phyloP scores from a whole-genome alignment of 2,888 invertebrate genomes.

The Hymenopus coronatus region DNA sequence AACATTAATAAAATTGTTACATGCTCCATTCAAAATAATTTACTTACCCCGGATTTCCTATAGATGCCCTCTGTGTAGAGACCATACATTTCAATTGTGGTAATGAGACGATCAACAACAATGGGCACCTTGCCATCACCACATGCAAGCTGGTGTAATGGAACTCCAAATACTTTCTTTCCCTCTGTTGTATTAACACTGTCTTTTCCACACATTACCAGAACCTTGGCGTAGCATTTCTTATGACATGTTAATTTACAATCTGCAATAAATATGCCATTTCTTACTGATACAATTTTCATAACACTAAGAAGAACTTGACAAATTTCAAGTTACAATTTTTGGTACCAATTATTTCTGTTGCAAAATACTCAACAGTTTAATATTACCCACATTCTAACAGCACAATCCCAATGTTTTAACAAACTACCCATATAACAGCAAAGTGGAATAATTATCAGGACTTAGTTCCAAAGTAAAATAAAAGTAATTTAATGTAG shows the following conservation, averaged over 20 bases:
- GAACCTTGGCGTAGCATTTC: constrained; percentile 82
- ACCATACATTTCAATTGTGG: constrained; percentile 87
- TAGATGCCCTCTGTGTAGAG: constrained; percentile 92
- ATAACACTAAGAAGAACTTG: too few species aligned
- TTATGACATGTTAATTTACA: constrained; percentile 94
- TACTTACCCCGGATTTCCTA: constrained; percentile 82
- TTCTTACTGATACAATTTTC: background rate
- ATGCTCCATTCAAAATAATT: too few species aligned
- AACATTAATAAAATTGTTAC: background rate
- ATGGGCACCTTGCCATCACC: constrained; percentile 79
- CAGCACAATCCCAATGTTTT: too few species aligned
- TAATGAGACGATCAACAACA: constrained; percentile 84
- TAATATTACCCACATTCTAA: too few species aligned
- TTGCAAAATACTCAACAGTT: too few species aligned
- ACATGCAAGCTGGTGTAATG: constrained; percentile 68
- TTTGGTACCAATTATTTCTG: too few species aligned
- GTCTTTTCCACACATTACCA: constrained; percentile 53
- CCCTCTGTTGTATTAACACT: constrained; percentile 7
- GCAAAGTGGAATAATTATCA: too few species aligned
- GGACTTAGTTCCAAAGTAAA: too few species aligned
- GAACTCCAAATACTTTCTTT: constrained; percentile 76
- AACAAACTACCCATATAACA: too few species aligned
- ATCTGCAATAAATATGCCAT: constrained; percentile 46
- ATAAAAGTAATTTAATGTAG: too few species aligned
- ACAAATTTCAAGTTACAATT: too few species aligned